Base-by-base conservation (phyloP, 1,140 invertebrate genomes). In the Bursaphelenchus mucronatus region DNA sequence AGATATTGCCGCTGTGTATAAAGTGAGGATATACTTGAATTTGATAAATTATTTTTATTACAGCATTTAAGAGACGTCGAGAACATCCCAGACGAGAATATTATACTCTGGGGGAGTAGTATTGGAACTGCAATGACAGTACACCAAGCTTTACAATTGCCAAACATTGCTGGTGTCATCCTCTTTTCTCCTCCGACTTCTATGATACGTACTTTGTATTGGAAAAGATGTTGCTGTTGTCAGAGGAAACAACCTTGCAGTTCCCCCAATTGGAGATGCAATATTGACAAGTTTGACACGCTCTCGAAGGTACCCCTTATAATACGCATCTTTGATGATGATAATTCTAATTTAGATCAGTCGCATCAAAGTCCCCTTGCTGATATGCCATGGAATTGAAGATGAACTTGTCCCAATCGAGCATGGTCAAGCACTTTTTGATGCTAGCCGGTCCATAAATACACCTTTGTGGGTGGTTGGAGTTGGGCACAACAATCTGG, bases 401-500 rank as follows among this genome's bases (percentile, higher is more conserved):
- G 64, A 65, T 13, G 50, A n/a, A 3, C 63, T 65, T 15, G 47
- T 65, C 15, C 64, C 64, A 44, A 67, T 65, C 15, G 39, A 63
- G n/a, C 64, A 65, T 47, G 64, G 64, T 8, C 45, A 65, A 67
- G 64, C 64, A 10, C 40, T 65, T n/a, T 39, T 43, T 39, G 47
- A 47, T 21, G 10, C 15, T 15, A 40, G 21, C 40, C 40, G 41
- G n/a, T 21, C 64, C 21, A 30, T 17, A 46, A 43, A 40, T n/a
- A 40, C n/a, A 5, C 40, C 41, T 15, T 10, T 65, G 13, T 65
- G 64, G 64, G 17, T 68, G 19, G 17, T 11, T 9, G 46, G 17
- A 30, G 64, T 67, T 10, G 64, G 64, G 9, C 64, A 65, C 17
- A 67, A 65, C 56, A 67, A 65, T 44, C 46, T 65, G 17, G 30